Conservation (phyloP, 2,888 invertebrate genomes). For the Leptinotarsa juncta region DNA sequence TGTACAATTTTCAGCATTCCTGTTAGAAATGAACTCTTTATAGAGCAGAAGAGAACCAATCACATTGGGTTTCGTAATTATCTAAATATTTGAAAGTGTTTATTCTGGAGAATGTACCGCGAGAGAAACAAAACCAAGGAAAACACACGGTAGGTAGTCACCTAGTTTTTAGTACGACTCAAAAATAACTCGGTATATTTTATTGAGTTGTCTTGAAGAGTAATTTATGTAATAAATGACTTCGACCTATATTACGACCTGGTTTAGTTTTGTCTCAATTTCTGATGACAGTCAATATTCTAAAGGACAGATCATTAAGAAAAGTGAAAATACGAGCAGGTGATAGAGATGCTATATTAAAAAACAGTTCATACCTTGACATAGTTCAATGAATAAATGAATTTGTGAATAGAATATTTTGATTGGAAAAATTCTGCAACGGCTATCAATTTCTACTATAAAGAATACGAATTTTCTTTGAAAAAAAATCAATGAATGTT, state of each 20-base stretch:
- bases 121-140: conserved; percentile 13
- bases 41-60: not conserved
- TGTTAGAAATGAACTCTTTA: not conserved
- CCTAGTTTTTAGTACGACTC: conserved; percentile 25
- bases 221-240: conserved; percentile 38
- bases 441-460: too few relatives aligned
- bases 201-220: conserved; percentile 35
- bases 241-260: conserved; percentile 27
- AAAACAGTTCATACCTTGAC: not conserved
- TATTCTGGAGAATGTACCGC: conserved; percentile 20
- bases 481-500: too few relatives aligned
- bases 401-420: too few relatives aligned
- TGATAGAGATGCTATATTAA: not conserved
- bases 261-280: conserved; percentile 9
- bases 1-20: not conserved
- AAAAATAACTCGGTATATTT: conserved; percentile 32
- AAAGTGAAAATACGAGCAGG: not conserved
- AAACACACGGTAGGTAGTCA: conserved; percentile 21
- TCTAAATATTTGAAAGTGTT: conserved; percentile 9
- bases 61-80: not conserved
- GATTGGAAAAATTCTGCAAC: too few relatives aligned
- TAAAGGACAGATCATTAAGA: not conserved
- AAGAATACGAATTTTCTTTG: too few relatives aligned
- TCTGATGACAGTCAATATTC: conserved; percentile 6
- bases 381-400: not conserved